These are phyloP conservation scores for Drosophila pectinifera DNA, from an alignment of 1,140 invertebrate genomes.

Conservation along the genomic window DNA sequence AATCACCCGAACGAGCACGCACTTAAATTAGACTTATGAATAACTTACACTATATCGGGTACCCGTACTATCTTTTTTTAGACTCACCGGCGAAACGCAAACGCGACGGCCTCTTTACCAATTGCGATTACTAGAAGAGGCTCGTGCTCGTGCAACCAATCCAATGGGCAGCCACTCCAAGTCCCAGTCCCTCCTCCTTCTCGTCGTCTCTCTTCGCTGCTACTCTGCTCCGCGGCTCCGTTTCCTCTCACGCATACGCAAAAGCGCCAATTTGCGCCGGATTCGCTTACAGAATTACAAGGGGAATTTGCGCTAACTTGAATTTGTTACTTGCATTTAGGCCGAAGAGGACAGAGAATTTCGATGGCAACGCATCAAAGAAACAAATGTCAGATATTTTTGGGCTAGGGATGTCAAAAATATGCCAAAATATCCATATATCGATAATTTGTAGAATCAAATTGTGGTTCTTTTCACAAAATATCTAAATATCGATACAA, in stretches of 20 bases:
- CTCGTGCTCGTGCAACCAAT: slow-evolving; percentile 16
- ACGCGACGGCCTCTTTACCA: slow-evolving; percentile 20
- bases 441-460: no score
- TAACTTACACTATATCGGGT: slow-evolving; percentile 10
- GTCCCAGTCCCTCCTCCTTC: slow-evolving; percentile 13
- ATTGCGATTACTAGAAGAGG: slow-evolving; percentile 13
- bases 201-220: slow-evolving; percentile 1
- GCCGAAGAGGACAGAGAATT: slow-evolving; percentile 66
- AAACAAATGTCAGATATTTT: slow-evolving; percentile 46
- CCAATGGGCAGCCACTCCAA: slow-evolving; percentile 3
- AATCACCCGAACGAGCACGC: slow-evolving; percentile 9
- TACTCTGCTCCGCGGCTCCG: slow-evolving; percentile 8
- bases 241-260: slow-evolving; percentile 15
- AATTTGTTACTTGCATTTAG: slow-evolving; percentile 63
- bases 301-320: slow-evolving; percentile 50
- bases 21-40: slow-evolving; percentile 29
- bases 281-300: slow-evolving; percentile 22
- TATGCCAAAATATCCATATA: no score
- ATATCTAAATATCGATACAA: no score
- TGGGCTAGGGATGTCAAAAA: no score
- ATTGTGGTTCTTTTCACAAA: no score
- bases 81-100: slow-evolving; percentile 37
- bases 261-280: slow-evolving; percentile 7
- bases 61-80: slow-evolving; percentile 11
- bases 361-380: slow-evolving; percentile 61